Base-by-base conservation (phyloP, 2,797 vertebrate species). In the Agapornis canus region DNA sequence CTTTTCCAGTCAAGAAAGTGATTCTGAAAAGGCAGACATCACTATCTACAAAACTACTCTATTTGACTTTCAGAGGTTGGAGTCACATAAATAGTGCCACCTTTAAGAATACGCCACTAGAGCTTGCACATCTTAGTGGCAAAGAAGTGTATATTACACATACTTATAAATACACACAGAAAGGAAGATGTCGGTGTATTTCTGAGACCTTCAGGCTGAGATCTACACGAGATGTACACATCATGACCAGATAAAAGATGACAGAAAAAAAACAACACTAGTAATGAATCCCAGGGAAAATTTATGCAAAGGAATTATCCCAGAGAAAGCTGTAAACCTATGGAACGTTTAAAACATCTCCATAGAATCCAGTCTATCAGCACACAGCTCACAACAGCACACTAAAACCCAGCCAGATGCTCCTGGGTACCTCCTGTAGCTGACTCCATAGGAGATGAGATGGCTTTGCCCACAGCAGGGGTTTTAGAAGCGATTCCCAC, bases 371-470 rank as follows among this genome's bases (percentile, higher is more conserved):
- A 43, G 43, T 15, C 69, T 31, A 22, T 16, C 18, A 29, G 61
- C 65, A 21, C 1, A 35, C 0, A 10, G 26, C 12, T 35, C 39
- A 21, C 49, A 29, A 47, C 2, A 26, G 22, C 8, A 20, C 6
- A 22, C 49, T 6, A 6, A 29, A 49, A n/a, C 2, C 23, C 66
- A 68, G 65, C 10, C 4, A 37, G 64, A 4, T 2, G 4, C 63
- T 16, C 2, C 26, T 26, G 35, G 14, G 17, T 51, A 47, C 45
- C n/a, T 16, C 4, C 2, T 14, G 49, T 1, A 31, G 65, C 52
- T 22, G 19, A 18, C 18, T 10, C n/a, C 49, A 4, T 0, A 1
- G 11, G 29, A 43, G n/a, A 12, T 9, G 3, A 3, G 2, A 29
- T 1, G 31, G 76, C 79, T 66, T 19, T 73, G 79, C 32, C 29